phyloP scores from a whole-genome alignment of 2,888 invertebrate genomes.

The Bombylius discolor region DNA sequence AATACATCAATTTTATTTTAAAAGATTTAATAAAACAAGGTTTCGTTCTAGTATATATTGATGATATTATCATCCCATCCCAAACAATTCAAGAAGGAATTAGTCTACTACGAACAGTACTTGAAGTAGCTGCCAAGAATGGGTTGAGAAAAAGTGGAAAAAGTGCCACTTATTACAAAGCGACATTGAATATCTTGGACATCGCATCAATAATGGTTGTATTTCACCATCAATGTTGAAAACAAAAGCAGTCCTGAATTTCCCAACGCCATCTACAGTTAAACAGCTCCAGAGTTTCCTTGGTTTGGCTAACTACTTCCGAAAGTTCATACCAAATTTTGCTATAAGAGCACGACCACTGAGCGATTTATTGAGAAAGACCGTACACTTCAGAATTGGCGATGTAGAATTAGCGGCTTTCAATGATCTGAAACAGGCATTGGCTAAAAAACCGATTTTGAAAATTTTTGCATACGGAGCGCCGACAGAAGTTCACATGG shows the following conservation, averaged over 20 bases:
- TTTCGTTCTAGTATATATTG: slow-evolving; percentile 15
- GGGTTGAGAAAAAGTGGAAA: slow-evolving; percentile 11
- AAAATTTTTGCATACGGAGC: too few relatives aligned
- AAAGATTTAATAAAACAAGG: slow-evolving; percentile 4
- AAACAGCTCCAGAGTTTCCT: too few relatives aligned
- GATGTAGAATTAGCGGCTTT: slow-evolving; percentile 19
- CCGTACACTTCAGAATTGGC: slow-evolving; percentile 6
- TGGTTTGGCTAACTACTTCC: too few relatives aligned
- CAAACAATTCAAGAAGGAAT: slow-evolving; percentile 6
- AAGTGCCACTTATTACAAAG: slow-evolving; percentile 18
- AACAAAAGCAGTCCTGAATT: slow-evolving; percentile 17
- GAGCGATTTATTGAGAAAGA: slow-evolving; percentile 15
- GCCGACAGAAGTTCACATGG: too few relatives aligned
- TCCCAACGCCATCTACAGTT: slow-evolving; percentile 18
- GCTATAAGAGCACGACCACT: slow-evolving; percentile 22
- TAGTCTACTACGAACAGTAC: slow-evolving; percentile 2
- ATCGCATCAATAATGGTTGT: slow-evolving; percentile 19
- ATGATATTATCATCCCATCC: slow-evolving; percentile 17
- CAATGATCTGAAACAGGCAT: too few relatives aligned
- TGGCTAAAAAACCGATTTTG: too few relatives aligned
- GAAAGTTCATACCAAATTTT: too few relatives aligned
- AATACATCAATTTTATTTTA: slow-evolving; percentile 14
- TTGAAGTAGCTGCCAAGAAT: slow-evolving; percentile 3
- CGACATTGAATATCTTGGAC: slow-evolving; percentile 17
- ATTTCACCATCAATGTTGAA: slow-evolving; percentile 19